phyloP scores from a whole-genome alignment of 35 echinoderm and acorn worm species.

The Amphiura filiformis region DNA sequence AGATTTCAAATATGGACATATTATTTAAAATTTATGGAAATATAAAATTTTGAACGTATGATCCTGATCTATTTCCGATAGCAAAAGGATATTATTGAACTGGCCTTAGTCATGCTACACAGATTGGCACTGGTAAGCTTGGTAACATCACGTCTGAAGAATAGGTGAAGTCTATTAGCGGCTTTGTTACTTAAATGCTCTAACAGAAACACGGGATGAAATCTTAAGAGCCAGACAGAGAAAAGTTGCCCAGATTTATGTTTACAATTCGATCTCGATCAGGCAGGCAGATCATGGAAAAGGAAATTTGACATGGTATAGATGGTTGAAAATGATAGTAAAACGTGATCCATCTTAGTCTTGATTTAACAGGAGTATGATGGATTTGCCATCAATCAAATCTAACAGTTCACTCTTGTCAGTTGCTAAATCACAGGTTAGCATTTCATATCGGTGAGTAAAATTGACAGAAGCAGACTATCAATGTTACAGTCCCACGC shows the following conservation, averaged over 20 bases:
- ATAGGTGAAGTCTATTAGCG: not conserved
- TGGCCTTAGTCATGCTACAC: not conserved
- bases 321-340: not conserved
- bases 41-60: too few relatives aligned
- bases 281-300: not conserved
- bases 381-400: not conserved
- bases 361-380: not conserved
- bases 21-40: too few relatives aligned
- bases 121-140: not conserved
- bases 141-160: not conserved
- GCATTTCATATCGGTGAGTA: not conserved
- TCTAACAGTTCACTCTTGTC: not conserved
- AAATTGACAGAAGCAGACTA: slow-evolving; percentile 8
- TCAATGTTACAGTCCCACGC: not conserved
- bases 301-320: not conserved
- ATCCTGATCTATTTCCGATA: too few relatives aligned
- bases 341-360: not conserved
- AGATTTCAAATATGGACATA: too few relatives aligned
- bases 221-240: not conserved
- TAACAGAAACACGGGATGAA: not conserved
- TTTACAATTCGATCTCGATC: not conserved
- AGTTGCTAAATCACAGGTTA: not conserved
- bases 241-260: not conserved
- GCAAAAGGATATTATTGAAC: slow-evolving; percentile 3
- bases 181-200: not conserved